Evolutionary conservation across 35 echinoderm and acorn worm genomes (phyloP).

Genomic region (Stichopus chloronotus): DNA sequence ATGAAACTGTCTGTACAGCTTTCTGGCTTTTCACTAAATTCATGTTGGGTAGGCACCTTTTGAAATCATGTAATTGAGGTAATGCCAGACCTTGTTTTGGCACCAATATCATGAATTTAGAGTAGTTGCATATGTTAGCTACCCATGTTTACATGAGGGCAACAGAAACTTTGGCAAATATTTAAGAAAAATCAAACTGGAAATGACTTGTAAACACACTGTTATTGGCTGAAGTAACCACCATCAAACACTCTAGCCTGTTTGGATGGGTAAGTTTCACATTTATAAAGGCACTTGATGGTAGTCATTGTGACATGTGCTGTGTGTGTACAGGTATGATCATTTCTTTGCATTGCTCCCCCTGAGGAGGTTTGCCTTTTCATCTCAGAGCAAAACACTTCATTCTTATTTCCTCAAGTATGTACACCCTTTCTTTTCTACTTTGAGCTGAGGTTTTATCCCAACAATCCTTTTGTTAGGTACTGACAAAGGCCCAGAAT

Average conservation of each 20-base stretch:
- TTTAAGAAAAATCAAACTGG: not conserved
- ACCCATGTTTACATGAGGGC: not conserved
- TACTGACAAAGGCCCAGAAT: conserved; percentile 33
- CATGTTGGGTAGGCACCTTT: too few species aligned
- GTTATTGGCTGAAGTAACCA: not conserved
- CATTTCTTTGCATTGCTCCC: not conserved
- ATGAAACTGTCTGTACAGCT: too few species aligned
- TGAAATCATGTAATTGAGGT: too few species aligned
- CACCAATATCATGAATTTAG: not conserved
- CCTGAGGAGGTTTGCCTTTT: not conserved
- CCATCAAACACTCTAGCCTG: not conserved
- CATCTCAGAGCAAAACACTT: conserved; percentile 17
- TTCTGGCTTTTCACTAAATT: too few species aligned
- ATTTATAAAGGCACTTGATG: not conserved
- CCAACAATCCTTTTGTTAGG: conserved; percentile 40
- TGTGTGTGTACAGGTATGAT: conserved; percentile 9
- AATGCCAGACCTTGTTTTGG: too few species aligned
- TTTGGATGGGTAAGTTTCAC: conserved; percentile 15
- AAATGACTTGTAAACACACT: not conserved
- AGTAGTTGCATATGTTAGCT: not conserved
- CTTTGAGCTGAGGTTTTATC: conserved; percentile 25
- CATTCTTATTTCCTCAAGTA: conserved; percentile 32
- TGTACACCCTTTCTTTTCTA: conserved; percentile 21
- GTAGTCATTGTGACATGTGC: conserved; percentile 26
- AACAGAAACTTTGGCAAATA: not conserved